A percentile compares a stretch with the other conserved stretches of the same genome.
These are phyloP conservation scores for Mobula hypostoma DNA, from an alignment of 2,113 vertebrate genomes.

Conservation along the genomic window DNA sequence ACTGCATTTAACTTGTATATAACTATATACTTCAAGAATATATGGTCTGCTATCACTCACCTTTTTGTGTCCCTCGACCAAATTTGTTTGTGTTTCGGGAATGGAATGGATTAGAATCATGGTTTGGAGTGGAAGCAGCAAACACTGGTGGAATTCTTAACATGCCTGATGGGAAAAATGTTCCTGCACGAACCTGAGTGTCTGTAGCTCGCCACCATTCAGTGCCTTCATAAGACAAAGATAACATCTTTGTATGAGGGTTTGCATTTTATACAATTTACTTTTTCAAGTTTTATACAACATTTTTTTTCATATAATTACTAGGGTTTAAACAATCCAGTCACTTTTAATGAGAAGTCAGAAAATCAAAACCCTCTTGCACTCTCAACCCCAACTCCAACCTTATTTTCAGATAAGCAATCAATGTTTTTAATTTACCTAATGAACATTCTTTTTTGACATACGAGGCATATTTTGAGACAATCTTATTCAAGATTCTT, in stretches of 20 bases:
- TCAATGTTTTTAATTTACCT: too few species aligned
- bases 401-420: too few species aligned
- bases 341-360: not conserved
- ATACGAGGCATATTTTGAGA: too few species aligned
- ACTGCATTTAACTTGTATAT: not conserved
- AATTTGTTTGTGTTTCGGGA: slow-evolving; percentile 69
- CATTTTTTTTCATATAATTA: not conserved
- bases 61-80: slow-evolving; percentile 72
- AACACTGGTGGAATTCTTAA: slow-evolving; percentile 73
- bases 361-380: not conserved
- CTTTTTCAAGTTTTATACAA: not conserved
- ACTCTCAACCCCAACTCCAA: too few species aligned
- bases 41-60: slow-evolving; percentile 51
- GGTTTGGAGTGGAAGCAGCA: slow-evolving; percentile 66
- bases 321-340: not conserved
- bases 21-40: not conserved
- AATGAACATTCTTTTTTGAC: too few species aligned
- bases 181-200: slow-evolving; percentile 57
- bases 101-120: slow-evolving; percentile 64
- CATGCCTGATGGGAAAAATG: slow-evolving; percentile 77
- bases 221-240: slow-evolving; percentile 42
- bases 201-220: slow-evolving; percentile 84
- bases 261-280: not conserved
- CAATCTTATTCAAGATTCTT: too few species aligned
- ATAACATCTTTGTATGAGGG: not conserved